Evolutionary conservation across 2,113 vertebrate genomes (phyloP).

Genomic region (Telmatochromis brichardi): DNA sequence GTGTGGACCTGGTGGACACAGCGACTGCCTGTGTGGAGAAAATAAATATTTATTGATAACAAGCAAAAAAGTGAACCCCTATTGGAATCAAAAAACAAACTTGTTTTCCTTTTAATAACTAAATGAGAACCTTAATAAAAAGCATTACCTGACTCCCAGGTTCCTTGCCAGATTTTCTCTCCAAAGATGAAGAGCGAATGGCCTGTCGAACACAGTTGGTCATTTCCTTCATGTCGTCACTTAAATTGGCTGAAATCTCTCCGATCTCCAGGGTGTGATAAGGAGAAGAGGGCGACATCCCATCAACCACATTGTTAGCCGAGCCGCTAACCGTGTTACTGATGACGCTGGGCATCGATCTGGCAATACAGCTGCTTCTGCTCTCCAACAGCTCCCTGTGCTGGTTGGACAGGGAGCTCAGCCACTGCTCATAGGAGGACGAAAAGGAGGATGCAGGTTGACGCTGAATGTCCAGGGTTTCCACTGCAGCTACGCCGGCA

Average conservation of each 20-base stretch:
- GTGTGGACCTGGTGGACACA: slow-evolving; percentile 79
- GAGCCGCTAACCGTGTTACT: background rate
- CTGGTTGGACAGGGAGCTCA: slow-evolving; percentile 88
- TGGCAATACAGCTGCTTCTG: slow-evolving; percentile 26
- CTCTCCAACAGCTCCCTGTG: slow-evolving; percentile 83
- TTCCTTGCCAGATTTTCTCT: slow-evolving; percentile 89
- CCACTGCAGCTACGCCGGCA: background rate
- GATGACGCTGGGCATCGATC: slow-evolving; percentile 1
- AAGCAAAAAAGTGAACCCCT: background rate
- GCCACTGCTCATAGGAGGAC: slow-evolving; percentile 82
- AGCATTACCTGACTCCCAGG: slow-evolving; percentile 69
- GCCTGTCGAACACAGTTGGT: slow-evolving; percentile 96
- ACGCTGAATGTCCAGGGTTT: background rate
- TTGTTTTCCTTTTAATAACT: background rate
- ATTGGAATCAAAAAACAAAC: background rate
- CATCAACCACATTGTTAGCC: slow-evolving; percentile 17
- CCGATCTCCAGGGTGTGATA: slow-evolving; percentile 79
- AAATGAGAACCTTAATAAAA: background rate
- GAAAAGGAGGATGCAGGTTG: slow-evolving; percentile 33
- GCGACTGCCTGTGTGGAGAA: slow-evolving; percentile 63
- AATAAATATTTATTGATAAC: background rate
- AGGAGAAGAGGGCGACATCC: slow-evolving; percentile 53
- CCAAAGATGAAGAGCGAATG: slow-evolving; percentile 91
- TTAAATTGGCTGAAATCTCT: slow-evolving; percentile 90
- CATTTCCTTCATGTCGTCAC: slow-evolving; percentile 99